Base-by-base conservation (phyloP, 1,140 invertebrate species). In the Nymphalis io region DNA sequence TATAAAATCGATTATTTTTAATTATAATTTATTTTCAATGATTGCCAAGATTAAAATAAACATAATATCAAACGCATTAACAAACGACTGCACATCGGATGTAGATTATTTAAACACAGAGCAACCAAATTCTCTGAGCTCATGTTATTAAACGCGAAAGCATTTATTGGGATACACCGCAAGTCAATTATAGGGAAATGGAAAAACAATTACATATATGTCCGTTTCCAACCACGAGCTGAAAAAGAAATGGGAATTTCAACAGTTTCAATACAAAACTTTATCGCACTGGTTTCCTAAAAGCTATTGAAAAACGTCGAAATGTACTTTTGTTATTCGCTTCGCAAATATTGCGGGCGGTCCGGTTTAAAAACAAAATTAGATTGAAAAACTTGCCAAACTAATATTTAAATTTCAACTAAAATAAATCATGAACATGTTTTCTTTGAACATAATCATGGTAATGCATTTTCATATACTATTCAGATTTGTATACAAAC, bases 121-220 rank as follows among this genome's bases (percentile, higher is more conserved):
- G 6, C 16, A 10, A 51, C 46, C 16, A 10, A 51, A 51, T 20
- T 51, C 18, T 18, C 15, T 4, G 11, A 55, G 6, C 51, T n/a
- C 21, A n/a, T 15, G 51, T 55, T 55, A 55, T 55, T 55, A 55
- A 62, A 55, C 23, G 39, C 62, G 55, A 53, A 59, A 68, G 48
- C 57, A 59, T 62, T 62, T 67, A 72, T 51, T 38, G 27, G 42
- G 38, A 60, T 59, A 64, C 39, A 18, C 70, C 64, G 64, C 70
- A 72, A 72, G 64, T 72, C 70, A 72, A 72, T 72, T 72, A 72
- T 27, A 33, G 23, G 10, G 63, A 55, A 55, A 55, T 55, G 59
- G 64, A 44, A 72, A 72, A 72, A 72, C 70, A 72, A 67, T 63
- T 62, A 72, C 69, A 61, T 20, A 21, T 58, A 60, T 67, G 70